These are phyloP conservation scores for Oxyscelio sp. DNA, from an alignment of 2,888 invertebrate species.

Conservation along the genomic window DNA sequence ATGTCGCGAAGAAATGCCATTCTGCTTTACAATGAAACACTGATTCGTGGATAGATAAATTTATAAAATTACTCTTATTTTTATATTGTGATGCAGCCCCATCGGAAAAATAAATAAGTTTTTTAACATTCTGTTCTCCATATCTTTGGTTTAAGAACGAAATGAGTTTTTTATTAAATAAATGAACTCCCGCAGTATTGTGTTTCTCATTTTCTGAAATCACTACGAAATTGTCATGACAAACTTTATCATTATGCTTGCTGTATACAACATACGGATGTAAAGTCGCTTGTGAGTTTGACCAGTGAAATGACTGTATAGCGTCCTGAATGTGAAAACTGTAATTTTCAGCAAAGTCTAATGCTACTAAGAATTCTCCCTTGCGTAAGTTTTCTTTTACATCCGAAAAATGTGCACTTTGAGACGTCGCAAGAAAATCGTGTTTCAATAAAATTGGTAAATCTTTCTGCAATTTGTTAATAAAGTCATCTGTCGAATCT, in stretches of 20 bases:
- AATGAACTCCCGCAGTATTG: background rate
- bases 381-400: slow-evolving; percentile 6
- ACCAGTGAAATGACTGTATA: slow-evolving; percentile 23
- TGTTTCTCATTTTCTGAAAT: background rate
- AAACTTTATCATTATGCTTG: background rate
- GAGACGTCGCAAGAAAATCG: slow-evolving; percentile 16
- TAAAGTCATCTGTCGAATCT: too few relatives aligned
- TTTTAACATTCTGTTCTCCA: background rate
- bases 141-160: background rate
- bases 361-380: slow-evolving; percentile 25
- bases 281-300: slow-evolving; percentile 9
- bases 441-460: slow-evolving; percentile 22
- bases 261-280: background rate
- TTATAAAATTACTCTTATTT: too few relatives aligned
- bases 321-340: slow-evolving; percentile 20
- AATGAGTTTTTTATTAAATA: background rate
- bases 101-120: background rate
- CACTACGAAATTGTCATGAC: background rate
- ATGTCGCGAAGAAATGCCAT: too few relatives aligned
- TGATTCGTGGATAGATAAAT: background rate
- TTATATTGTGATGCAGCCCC: too few relatives aligned
- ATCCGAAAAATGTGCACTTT: slow-evolving; percentile 8
- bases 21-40: background rate
- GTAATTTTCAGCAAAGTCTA: slow-evolving; percentile 35
- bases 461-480: too few relatives aligned